Percentiles rank a stretch among this genome's conserved stretches.
Conservation (phyloP, 2,113 vertebrate species). For the Ginglymostoma cirratum region DNA sequence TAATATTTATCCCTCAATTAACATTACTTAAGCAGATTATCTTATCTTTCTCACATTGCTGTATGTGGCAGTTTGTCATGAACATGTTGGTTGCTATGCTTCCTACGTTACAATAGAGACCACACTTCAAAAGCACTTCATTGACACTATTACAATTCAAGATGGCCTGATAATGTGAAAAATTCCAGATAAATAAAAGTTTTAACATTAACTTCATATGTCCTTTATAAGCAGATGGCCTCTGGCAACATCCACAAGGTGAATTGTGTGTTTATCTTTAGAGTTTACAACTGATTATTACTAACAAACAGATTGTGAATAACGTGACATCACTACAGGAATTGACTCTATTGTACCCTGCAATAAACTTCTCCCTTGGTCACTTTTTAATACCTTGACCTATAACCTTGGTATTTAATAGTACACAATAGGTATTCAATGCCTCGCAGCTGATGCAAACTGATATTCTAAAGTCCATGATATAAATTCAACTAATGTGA, state of each 20-base stretch:
- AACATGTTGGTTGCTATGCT: background rate
- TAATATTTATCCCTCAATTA: background rate
- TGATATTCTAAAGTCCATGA: background rate
- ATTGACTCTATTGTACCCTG: background rate
- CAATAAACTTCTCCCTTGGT: background rate
- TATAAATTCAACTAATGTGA: background rate
- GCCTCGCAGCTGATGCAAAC: background rate
- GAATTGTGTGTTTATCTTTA: background rate
- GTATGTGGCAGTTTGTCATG: background rate
- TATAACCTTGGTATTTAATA: background rate
- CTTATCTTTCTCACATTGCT: background rate
- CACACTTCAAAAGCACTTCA: background rate
- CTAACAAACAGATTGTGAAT: background rate
- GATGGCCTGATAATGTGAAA: background rate
- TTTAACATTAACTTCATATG: background rate
- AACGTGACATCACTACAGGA: background rate
- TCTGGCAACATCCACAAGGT: background rate
- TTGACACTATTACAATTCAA: background rate
- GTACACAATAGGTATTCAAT: background rate
- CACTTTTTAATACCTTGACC: background rate
- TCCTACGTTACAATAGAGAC: background rate
- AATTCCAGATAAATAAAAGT: background rate
- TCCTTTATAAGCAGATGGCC: background rate
- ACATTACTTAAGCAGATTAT: background rate
- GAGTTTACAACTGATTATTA: background rate